A percentile compares a stretch with the other conserved stretches of the same genome.
Evolutionary conservation across 2,113 vertebrate genomes (phyloP).

Genomic region (Plectropomus leopardus): DNA sequence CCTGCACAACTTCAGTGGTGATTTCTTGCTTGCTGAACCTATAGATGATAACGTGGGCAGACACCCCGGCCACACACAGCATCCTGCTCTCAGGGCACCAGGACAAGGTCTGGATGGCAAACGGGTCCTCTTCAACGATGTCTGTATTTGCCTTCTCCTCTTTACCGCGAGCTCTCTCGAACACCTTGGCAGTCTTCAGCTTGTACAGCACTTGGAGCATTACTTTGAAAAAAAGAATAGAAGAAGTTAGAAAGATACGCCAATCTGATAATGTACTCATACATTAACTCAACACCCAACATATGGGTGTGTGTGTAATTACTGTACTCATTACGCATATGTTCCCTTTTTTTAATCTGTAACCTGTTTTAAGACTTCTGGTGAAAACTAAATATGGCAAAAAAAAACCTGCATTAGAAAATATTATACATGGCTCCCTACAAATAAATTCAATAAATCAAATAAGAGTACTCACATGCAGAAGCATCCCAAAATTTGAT

Average conservation of each 20-base stretch:
- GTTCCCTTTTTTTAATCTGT: not conserved
- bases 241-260: not conserved
- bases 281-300: not conserved
- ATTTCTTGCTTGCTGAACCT: constrained; percentile 98
- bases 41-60: constrained; percentile 95
- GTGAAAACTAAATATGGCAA: too few species aligned
- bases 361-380: too few species aligned
- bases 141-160: constrained; percentile 93
- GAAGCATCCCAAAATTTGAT: constrained; percentile 99
- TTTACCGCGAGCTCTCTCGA: constrained; percentile 93
- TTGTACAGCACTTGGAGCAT: constrained; percentile 98
- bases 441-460: not conserved
- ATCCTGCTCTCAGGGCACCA: constrained; percentile 98
- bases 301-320: not conserved
- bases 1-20: constrained; percentile 92
- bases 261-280: not conserved
- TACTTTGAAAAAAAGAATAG: constrained; percentile 80
- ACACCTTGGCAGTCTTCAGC: constrained; percentile 98
- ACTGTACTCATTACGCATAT: not conserved
- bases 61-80: constrained; percentile 95
- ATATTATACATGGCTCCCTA: not conserved
- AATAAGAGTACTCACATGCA: constrained; percentile 88
- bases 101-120: constrained; percentile 96
- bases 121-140: constrained; percentile 97
- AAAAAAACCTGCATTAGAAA: not conserved